Percentiles rank a stretch among this genome's conserved stretches.
Conservation (phyloP, 2,113 vertebrate species). For the Physeter macrocephalus region DNA sequence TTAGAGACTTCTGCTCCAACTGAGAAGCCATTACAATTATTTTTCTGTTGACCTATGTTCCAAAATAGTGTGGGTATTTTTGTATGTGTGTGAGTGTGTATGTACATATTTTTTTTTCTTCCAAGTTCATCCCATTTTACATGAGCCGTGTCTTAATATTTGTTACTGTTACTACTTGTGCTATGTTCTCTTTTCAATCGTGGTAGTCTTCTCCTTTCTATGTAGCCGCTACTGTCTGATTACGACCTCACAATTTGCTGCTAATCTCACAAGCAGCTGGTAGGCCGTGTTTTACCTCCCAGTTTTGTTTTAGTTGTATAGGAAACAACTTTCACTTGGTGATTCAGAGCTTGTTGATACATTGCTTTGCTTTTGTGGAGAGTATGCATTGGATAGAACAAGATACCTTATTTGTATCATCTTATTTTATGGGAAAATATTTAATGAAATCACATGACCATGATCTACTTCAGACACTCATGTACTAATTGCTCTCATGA, state of each 20-base stretch:
- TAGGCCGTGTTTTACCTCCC: background rate
- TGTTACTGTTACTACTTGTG: background rate
- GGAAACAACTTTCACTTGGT: background rate
- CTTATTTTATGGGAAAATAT: background rate
- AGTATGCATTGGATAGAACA: background rate
- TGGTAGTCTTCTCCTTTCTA: accelerated
- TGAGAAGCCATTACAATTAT: background rate
- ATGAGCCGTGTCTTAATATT: background rate
- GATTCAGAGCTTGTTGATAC: background rate
- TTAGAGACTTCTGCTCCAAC: background rate
- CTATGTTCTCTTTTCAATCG: background rate
- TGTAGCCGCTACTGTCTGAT: background rate
- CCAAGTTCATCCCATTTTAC: background rate
- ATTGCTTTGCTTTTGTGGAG: no score
- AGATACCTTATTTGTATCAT: background rate
- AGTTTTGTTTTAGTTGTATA: background rate
- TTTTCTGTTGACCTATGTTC: background rate
- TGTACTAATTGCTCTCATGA: background rate
- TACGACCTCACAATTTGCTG: background rate
- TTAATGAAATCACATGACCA: background rate
- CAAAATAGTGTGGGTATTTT: background rate
- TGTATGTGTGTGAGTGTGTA: background rate
- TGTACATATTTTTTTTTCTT: background rate
- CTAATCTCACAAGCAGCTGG: background rate
- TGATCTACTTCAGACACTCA: background rate